Evolutionary conservation across 64 coral and sea anemone genomes (phyloP), one percentile per base, ranked within the genome.

Genomic region (Montipora foliosa): DNA sequence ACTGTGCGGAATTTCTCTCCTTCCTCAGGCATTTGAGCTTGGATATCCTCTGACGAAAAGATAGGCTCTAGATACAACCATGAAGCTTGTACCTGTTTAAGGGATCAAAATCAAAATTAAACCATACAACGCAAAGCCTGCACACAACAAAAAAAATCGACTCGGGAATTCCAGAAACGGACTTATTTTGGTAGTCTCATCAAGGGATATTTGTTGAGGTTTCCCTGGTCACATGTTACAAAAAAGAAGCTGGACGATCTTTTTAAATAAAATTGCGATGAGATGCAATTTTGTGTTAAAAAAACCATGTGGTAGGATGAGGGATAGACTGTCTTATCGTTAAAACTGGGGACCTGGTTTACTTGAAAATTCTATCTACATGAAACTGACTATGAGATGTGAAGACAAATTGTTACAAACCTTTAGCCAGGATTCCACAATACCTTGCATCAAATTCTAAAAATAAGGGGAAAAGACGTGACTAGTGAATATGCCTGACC

Each of bases 51-150:
- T 24, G 97, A 99, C 8, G 95, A 99, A 90, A 99, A 99, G 8
- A 99, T 99, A 8, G 97, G 97, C 77, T 99, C 97, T 57, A 99
- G 69, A 73, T 99, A 99, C 72, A 99, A 45, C 97, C 97, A 99
- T 7, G 91, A 91, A 57, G 97, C 97, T 87, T 99, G 97, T 51
- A 99, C 97, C 97, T 98, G 45, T 44, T 73, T 5, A 74, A 10
- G 81, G 67, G 0, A 84, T 3, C 80, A 53, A 64, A 17, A 6
- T 20, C 5, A 24, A 8, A 62, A 37, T 48, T 5, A n/a, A 14
- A 78, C 44, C 2, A 37, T 37, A 37, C 37, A 37, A 37, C 2
- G 37, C 37, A 37, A 37, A 37, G 37, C 37, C 37, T 37, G 37
- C 37, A 37, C 37, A 37, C 37, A 37, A 37, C 37, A 37, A 0